Percentiles rank a stretch among this genome's conserved stretches.
phyloP scores from a whole-genome alignment of 2,888 invertebrate species.

The Luffia ferchaultella region DNA sequence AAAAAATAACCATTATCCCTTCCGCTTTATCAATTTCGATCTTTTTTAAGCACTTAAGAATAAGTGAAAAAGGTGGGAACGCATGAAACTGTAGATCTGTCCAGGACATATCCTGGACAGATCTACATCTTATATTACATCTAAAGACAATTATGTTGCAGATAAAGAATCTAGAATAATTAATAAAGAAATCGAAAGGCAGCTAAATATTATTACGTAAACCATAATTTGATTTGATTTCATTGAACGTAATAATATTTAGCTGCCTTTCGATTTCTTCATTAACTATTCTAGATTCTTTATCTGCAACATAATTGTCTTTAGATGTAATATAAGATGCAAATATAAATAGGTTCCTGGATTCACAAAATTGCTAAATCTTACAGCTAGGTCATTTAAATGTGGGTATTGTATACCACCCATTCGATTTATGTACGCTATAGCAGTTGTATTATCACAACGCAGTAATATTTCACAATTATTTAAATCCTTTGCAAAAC shows the following conservation, averaged over 20 bases:
- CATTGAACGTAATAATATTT: constrained; percentile 2
- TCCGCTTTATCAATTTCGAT: background rate
- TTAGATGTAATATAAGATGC: constrained; percentile 13
- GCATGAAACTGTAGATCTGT: background rate
- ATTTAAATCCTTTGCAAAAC: constrained; percentile 5
- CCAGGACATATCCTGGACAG: background rate
- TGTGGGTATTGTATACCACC: constrained; percentile 10
- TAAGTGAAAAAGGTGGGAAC: constrained; percentile 2
- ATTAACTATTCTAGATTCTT: constrained; percentile 12
- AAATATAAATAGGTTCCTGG: constrained; percentile 10
- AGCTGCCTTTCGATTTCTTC: constrained; percentile 11
- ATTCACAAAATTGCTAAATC: constrained; percentile 16
- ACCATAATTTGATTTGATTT: background rate
- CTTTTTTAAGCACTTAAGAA: background rate
- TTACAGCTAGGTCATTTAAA: constrained; percentile 9
- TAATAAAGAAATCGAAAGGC: no score
- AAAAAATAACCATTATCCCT: background rate
- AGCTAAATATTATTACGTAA: no score
- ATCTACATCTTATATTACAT: background rate
- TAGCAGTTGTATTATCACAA: constrained; percentile 8
- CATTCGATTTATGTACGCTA: constrained; percentile 10
- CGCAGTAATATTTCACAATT: constrained; percentile 5
- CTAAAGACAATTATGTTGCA: background rate
- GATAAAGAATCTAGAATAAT: no score
- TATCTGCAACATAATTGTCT: constrained; percentile 12